Base-by-base conservation (phyloP, 1,140 invertebrate genomes). In the Heliothis subflexa region DNA sequence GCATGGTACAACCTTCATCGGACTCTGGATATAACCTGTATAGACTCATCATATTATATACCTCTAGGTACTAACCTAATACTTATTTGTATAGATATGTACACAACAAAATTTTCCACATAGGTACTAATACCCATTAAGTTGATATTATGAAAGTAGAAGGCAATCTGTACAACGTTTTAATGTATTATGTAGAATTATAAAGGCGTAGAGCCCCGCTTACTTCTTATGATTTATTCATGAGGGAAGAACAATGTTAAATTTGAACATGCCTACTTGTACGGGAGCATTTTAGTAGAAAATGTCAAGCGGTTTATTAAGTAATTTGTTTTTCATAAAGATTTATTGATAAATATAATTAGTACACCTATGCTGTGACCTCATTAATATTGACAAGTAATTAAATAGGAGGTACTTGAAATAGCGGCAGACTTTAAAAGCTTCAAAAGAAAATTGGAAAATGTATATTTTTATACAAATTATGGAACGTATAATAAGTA, bases 151-250 rank as follows among this genome's bases (percentile, higher is more conserved):
- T 91, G 91, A 93, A 92, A 90, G 88, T 89, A 88, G 87, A 81
- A 91, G 88, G 91, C 93, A 93, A 93, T 94, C 91, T 93, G 93
- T 93, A 91, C 88, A 81, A 75, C 86, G 91, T 94, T 94, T 93
- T 92, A 94, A 94, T 94, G 93, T 93, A 93, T 94, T 93, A 94
- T 92, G 91, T 93, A 93, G 91, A 91, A 94, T 94, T 94, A 93
- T 90, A 92, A 94, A 91, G 91, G 93, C 91, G 88, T 84, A 81
- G 87, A 87, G 88, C 85, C 88, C 85, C 87, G 86, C 87, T 91
- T 90, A 92, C 86, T 92, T 93, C 89, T 91, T 93, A 93, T 94
- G 93, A 93, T 93, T 93, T 94, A 94, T 94, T 93, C 93, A 94
- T 94, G 91, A 94, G 90, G 85, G 54, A 62, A 86, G 88, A 89